These are phyloP conservation scores for Synergus itoensis DNA, from an alignment of 2,888 invertebrate genomes.

Conservation along the genomic window DNA sequence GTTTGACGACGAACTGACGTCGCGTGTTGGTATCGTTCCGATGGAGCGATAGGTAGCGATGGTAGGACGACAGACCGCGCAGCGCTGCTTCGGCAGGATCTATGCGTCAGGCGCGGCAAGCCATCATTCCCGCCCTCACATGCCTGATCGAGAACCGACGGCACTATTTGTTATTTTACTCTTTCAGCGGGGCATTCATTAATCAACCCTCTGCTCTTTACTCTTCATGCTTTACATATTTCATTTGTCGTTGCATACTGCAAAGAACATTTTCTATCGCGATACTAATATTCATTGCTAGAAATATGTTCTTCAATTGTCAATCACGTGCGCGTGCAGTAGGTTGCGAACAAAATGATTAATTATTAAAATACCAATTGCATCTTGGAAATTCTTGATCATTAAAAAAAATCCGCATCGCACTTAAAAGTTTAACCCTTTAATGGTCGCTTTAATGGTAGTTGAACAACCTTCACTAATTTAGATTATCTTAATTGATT, in stretches of 20 bases:
- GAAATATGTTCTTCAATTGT: no score
- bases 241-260: constrained; percentile 54
- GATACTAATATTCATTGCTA: neutral
- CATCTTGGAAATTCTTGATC: no score
- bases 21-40: constrained; percentile 64
- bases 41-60: constrained; percentile 61
- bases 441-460: no score
- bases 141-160: constrained; percentile 47
- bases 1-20: constrained; percentile 64
- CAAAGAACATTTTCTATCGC: neutral
- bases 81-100: constrained; percentile 11
- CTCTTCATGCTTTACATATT: constrained; percentile 68
- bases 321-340: no score
- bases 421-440: no score
- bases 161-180: constrained; percentile 74
- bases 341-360: no score
- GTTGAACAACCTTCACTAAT: no score
- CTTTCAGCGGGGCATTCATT: constrained; percentile 71
- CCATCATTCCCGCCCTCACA: constrained; percentile 40
- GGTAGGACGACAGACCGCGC: constrained; percentile 53
- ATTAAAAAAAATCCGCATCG: no score
- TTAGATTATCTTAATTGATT: no score
- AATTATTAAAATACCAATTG: no score
- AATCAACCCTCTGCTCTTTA: constrained; percentile 68
- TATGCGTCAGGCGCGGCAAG: constrained; percentile 18